A percentile compares a stretch with the other conserved stretches of the same genome.
phyloP scores from a whole-genome alignment of 2,888 invertebrate species.

The Rhopalosiphum nymphaeae region DNA sequence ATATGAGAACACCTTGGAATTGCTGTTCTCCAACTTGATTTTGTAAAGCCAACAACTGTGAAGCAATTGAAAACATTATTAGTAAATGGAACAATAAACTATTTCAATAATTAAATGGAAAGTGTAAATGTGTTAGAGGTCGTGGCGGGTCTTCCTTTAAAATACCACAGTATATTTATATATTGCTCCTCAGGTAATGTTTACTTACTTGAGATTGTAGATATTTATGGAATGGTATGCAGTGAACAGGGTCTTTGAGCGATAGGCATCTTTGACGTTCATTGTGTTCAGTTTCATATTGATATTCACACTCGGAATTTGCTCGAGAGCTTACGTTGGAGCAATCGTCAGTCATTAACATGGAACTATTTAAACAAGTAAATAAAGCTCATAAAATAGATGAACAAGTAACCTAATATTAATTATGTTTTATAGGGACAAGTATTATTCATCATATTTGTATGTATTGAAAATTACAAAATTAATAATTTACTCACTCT shows the following conservation, averaged over 20 bases:
- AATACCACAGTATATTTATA: neutral
- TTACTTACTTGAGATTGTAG: slow-evolving; percentile 78
- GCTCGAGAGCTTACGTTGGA: slow-evolving; percentile 72
- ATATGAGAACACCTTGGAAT: slow-evolving; percentile 80
- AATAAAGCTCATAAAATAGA: neutral
- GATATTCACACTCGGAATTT: slow-evolving; percentile 72
- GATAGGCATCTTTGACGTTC: slow-evolving; percentile 79
- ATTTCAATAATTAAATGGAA: neutral
- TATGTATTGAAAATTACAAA: neutral
- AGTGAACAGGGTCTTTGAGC: slow-evolving; percentile 84
- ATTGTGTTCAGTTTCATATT: slow-evolving; percentile 81
- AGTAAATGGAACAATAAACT: slow-evolving; percentile 57
- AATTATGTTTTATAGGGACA: neutral
- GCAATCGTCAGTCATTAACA: slow-evolving; percentile 71
- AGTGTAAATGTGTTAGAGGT: neutral
- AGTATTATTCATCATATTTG: neutral
- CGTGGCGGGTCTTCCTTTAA: neutral
- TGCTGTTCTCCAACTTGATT: slow-evolving; percentile 81
- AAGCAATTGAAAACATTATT: slow-evolving; percentile 67
- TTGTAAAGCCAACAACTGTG: slow-evolving; percentile 79
- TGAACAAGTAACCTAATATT: neutral
- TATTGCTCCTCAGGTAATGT: neutral
- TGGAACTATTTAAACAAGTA: slow-evolving; percentile 69
- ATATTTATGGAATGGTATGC: slow-evolving; percentile 80
- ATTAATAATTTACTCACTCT: slow-evolving; percentile 72